phyloP scores from a whole-genome alignment of 2,113 vertebrate species.

The Crotalus horridus region DNA sequence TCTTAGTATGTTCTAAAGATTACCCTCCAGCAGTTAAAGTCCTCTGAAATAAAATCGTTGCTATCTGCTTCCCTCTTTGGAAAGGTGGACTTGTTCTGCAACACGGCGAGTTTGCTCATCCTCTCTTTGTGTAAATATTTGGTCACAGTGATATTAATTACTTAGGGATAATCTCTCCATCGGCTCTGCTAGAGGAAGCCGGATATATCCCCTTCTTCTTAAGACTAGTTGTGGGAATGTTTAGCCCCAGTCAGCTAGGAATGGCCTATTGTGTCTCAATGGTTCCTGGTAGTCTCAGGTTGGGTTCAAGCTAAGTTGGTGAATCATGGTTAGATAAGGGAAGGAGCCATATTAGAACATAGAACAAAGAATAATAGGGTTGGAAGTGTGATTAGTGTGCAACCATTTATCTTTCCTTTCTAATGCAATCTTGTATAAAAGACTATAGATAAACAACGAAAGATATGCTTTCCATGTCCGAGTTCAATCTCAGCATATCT shows the following conservation, averaged over 20 bases:
- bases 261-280: slow-evolving; percentile 63
- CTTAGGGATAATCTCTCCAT: slow-evolving; percentile 40
- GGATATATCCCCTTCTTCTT: slow-evolving; percentile 61
- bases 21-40: background rate
- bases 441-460: too few relatives aligned
- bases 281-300: slow-evolving; percentile 40
- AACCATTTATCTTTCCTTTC: too few relatives aligned
- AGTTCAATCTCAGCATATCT: too few relatives aligned
- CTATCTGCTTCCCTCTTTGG: background rate
- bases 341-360: slow-evolving; percentile 44
- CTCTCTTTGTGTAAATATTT: slow-evolving; percentile 11
- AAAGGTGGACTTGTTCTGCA: background rate
- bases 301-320: slow-evolving; percentile 42
- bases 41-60: background rate
- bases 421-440: too few relatives aligned
- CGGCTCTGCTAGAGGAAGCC: slow-evolving; percentile 26
- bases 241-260: slow-evolving; percentile 71
- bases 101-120: accelerated
- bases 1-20: background rate
- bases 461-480: too few relatives aligned
- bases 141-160: slow-evolving; percentile 62
- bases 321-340: slow-evolving; percentile 37
- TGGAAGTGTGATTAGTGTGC: too few relatives aligned
- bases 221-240: slow-evolving; percentile 53
- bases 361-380: too few relatives aligned